A percentile compares a stretch with the other conserved stretches of the same genome.
Evolutionary conservation across 2,888 invertebrate genomes (phyloP).

Genomic region (Lingula anatina): DNA sequence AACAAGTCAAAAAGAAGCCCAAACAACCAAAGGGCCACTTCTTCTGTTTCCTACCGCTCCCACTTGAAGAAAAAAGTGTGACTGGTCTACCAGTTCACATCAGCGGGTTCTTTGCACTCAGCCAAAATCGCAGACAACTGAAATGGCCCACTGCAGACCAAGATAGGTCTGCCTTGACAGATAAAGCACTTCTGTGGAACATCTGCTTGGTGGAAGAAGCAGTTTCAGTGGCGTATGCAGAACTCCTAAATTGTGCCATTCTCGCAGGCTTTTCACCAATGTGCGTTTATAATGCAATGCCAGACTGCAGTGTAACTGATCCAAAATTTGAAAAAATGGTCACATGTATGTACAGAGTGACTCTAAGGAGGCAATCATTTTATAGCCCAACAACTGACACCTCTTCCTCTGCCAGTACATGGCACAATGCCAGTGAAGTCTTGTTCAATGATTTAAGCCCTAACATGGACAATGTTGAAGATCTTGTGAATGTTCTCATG

Average conservation of each 20-base stretch:
- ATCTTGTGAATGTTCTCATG: not conserved
- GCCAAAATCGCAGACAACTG: constrained; percentile 37
- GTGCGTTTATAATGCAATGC: not conserved
- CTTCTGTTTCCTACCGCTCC: constrained; percentile 46
- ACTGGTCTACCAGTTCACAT: constrained; percentile 45
- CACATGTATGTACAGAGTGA: not conserved
- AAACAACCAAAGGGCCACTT: constrained; percentile 24
- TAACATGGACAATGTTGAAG: not conserved
- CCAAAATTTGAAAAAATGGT: not conserved
- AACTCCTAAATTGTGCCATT: constrained; percentile 9
- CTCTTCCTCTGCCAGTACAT: too few species aligned
- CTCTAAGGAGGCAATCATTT: not conserved
- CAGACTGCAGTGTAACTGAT: not conserved
- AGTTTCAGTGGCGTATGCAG: constrained; percentile 24
- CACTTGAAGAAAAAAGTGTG: constrained; percentile 24
- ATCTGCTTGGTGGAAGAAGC: constrained; percentile 27
- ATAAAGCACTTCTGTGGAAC: constrained; percentile 38
- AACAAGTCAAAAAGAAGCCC: too few species aligned
- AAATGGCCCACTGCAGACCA: constrained; percentile 36
- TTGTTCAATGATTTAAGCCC: too few species aligned
- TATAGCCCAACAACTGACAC: not conserved
- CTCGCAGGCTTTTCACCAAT: not conserved
- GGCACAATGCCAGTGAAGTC: too few species aligned
- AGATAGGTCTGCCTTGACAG: constrained; percentile 10
- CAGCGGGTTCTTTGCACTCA: constrained; percentile 42